Percentiles rank a stretch among this genome's conserved stretches.
Conservation (phyloP, 2,797 vertebrate genomes). For the Tragopan temminckii region DNA sequence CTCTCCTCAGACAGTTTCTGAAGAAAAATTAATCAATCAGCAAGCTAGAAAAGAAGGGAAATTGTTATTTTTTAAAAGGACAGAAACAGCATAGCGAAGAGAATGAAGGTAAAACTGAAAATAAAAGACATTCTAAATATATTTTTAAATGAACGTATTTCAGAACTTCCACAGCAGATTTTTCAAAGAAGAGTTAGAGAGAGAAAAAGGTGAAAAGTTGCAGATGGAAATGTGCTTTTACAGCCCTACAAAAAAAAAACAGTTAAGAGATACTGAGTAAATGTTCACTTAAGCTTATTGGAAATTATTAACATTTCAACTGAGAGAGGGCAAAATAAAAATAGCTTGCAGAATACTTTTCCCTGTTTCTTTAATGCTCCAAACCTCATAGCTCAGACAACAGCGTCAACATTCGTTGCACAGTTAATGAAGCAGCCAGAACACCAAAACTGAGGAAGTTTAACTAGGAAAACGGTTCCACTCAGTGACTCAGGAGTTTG, state of each 20-base stretch:
- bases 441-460: not conserved
- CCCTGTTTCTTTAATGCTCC: not conserved
- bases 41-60: not conserved
- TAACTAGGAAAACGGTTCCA: not conserved
- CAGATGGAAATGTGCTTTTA: not conserved
- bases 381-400: not conserved
- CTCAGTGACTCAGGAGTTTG: not conserved
- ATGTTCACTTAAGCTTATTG: not conserved
- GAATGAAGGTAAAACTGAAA: constrained; percentile 8
- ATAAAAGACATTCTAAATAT: not conserved
- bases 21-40: constrained; percentile 32
- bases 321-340: not conserved
- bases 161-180: not conserved
- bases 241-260: not conserved
- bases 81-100: not conserved
- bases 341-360: not conserved
- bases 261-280: not conserved
- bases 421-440: not conserved
- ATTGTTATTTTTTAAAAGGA: not conserved
- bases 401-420: not conserved
- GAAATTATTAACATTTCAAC: not conserved
- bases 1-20: not conserved
- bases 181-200: not conserved
- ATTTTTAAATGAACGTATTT: not conserved
- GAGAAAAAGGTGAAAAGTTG: not conserved